phyloP scores from a whole-genome alignment of 2,888 invertebrate genomes.

The Zygogramma bicolorata region DNA sequence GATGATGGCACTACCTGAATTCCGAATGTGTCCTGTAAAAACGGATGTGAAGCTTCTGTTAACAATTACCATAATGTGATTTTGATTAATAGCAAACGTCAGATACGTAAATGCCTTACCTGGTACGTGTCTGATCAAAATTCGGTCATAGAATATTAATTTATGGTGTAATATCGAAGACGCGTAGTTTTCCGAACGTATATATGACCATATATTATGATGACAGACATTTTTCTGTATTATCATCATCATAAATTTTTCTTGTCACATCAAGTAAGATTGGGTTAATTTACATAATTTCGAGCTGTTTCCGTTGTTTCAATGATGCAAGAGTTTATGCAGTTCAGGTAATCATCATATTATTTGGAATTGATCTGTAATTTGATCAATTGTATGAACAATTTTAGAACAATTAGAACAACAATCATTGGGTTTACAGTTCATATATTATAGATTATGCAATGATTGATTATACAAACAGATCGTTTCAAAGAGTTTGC shows the following conservation, averaged over 20 bases:
- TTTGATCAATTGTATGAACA: too few relatives aligned
- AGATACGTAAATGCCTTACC: not conserved
- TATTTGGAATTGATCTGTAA: not conserved
- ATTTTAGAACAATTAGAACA: too few relatives aligned
- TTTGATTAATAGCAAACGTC: not conserved
- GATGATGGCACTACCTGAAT: too few relatives aligned
- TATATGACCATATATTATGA: not conserved
- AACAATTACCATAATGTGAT: too few relatives aligned
- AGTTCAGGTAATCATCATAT: not conserved
- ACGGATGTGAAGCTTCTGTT: too few relatives aligned
- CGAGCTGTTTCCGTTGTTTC: not conserved
- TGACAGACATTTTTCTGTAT: not conserved
- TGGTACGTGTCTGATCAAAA: not conserved
- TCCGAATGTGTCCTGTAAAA: too few relatives aligned
- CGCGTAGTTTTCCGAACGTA: not conserved
- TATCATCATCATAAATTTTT: not conserved
- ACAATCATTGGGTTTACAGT: too few relatives aligned
- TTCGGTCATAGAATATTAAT: too few relatives aligned
- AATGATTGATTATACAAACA: too few relatives aligned
- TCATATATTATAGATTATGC: too few relatives aligned
- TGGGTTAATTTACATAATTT: not conserved
- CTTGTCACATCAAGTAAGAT: not conserved
- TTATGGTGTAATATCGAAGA: not conserved
- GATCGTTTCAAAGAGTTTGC: too few relatives aligned
- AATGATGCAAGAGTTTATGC: not conserved